Evolutionary conservation across 2,797 vertebrate species (phyloP).

Genomic region (Buphagus erythrorhynchus): DNA sequence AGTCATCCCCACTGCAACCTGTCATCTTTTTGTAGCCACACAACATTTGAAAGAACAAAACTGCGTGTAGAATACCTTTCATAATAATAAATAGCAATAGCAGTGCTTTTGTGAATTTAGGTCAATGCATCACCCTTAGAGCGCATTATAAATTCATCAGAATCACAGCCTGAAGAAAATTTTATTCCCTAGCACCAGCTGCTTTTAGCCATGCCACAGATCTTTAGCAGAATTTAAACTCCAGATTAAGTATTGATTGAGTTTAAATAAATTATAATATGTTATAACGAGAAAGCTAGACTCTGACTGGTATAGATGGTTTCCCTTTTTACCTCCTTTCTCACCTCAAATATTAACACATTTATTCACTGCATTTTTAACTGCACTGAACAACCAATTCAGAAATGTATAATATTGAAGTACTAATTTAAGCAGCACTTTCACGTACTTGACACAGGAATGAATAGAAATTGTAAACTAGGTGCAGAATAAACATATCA

Average conservation of each 20-base stretch:
- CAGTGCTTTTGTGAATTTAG: conserved; percentile 69
- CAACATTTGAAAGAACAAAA: conserved; percentile 42
- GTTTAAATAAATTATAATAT: conserved; percentile 71
- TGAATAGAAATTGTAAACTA: background rate
- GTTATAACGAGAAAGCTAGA: conserved; percentile 20
- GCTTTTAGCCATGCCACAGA: conserved; percentile 62
- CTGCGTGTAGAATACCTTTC: conserved; percentile 51
- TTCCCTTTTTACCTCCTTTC: conserved; percentile 12
- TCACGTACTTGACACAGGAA: background rate
- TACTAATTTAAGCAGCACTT: background rate
- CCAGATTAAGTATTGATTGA: conserved; percentile 69
- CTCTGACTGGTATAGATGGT: background rate
- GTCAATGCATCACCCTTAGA: conserved; percentile 73
- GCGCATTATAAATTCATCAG: conserved; percentile 74
- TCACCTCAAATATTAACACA: conserved; percentile 7
- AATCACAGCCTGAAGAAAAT: conserved; percentile 72
- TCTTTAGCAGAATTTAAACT: conserved; percentile 72
- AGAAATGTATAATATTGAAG: background rate
- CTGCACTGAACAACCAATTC: background rate
- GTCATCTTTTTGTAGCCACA: background rate
- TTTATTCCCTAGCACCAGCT: conserved; percentile 65
- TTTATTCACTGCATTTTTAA: background rate
- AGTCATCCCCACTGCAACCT: background rate
- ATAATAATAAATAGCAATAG: conserved; percentile 63
- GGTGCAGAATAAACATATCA: background rate